phyloP scores from a whole-genome alignment of 2,888 invertebrate species.

The Amitus sp. region DNA sequence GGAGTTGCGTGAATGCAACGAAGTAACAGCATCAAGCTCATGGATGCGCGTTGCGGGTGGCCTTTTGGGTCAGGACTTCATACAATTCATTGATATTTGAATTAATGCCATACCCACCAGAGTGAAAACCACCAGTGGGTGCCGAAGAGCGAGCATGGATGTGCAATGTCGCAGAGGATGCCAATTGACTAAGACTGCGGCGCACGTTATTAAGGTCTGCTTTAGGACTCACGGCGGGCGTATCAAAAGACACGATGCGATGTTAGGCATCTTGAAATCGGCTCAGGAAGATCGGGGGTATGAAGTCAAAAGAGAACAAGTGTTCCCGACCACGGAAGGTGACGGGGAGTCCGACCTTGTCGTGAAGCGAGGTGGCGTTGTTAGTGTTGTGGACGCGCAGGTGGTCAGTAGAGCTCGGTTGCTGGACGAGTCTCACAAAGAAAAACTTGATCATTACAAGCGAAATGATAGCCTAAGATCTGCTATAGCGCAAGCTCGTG shows the following conservation, averaged over 20 bases:
- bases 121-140: conserved; percentile 45
- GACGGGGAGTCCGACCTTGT: conserved; percentile 35
- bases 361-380: background rate
- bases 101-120: conserved; percentile 53
- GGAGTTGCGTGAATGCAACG: conserved; percentile 32
- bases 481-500: background rate
- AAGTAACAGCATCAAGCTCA: conserved; percentile 1
- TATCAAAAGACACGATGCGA: conserved; percentile 51
- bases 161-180: conserved; percentile 52
- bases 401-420: conserved; percentile 27
- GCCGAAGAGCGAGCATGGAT: conserved; percentile 6
- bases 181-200: conserved; percentile 49
- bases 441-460: conserved; percentile 24
- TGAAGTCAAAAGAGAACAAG: conserved; percentile 46
- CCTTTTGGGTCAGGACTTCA: conserved; percentile 50
- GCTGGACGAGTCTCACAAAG: conserved; percentile 11
- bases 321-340: conserved; percentile 30
- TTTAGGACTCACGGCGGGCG: conserved; percentile 56
- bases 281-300: conserved; percentile 46
- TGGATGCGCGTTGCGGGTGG: conserved; percentile 37
- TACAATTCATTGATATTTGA: conserved; percentile 49
- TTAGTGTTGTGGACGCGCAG: conserved; percentile 27
- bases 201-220: conserved; percentile 54
- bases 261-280: conserved; percentile 39
- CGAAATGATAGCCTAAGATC: background rate